Percentiles rank a stretch among this genome's conserved stretches.
These are phyloP conservation scores for Perdita meconis DNA, from an alignment of 2,888 invertebrate genomes.

Conservation along the genomic window DNA sequence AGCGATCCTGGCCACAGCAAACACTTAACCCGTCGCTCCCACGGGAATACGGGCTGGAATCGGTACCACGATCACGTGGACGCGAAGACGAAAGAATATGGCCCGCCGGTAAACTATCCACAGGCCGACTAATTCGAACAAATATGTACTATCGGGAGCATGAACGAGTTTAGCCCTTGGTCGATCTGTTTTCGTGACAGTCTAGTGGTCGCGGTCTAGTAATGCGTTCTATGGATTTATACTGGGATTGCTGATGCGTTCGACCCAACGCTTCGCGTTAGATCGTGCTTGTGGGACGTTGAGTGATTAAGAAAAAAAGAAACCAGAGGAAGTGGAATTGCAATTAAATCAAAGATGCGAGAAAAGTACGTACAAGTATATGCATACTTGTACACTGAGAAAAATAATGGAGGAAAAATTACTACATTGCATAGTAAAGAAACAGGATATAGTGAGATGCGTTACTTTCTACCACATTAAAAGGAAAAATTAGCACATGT, in stretches of 20 bases:
- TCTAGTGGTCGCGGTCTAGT: neutral
- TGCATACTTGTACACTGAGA: no score
- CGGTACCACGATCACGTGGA: slow-evolving; percentile 68
- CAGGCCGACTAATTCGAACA: slow-evolving; percentile 45
- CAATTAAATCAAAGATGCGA: no score
- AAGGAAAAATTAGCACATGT: no score
- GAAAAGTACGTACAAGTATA: no score
- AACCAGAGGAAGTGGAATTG: neutral
- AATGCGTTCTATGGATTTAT: neutral
- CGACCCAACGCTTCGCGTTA: neutral
- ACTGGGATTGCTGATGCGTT: slow-evolving; percentile 2
- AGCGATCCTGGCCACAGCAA: slow-evolving; percentile 71
- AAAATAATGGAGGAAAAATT: no score
- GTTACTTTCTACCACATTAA: no score
- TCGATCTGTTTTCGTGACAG: slow-evolving; percentile 13
- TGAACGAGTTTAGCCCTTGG: slow-evolving; percentile 22
- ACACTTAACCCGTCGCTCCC: slow-evolving; percentile 70
- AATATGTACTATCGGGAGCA: slow-evolving; percentile 49
- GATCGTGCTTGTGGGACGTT: slow-evolving; percentile 13
- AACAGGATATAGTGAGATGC: no score
- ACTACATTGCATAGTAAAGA: no score
- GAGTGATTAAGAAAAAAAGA: neutral
- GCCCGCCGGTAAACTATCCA: slow-evolving; percentile 53
- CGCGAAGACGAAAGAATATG: slow-evolving; percentile 66
- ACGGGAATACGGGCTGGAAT: slow-evolving; percentile 48